These are phyloP conservation scores for Diabrotica balteata DNA, from an alignment of 2,888 invertebrate species.

Conservation along the genomic window DNA sequence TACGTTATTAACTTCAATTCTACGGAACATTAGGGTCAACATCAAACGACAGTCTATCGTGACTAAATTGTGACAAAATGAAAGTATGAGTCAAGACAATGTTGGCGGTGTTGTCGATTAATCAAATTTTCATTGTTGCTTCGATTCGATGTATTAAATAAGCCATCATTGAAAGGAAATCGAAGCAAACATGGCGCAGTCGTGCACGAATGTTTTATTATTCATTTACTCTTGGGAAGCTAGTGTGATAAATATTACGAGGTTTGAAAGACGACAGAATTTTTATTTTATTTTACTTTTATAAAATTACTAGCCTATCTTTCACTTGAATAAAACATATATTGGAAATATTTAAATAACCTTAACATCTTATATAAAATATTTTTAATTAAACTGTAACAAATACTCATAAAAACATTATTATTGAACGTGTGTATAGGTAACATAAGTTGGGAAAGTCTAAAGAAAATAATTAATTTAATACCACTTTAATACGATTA, in stretches of 20 bases:
- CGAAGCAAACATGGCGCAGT: conserved; percentile 4
- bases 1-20: not conserved
- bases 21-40: not conserved
- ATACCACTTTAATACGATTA: too few relatives aligned
- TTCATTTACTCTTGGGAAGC: conserved; percentile 7
- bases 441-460: too few relatives aligned
- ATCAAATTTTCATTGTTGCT: conserved; percentile 29
- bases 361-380: too few relatives aligned
- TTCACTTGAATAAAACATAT: too few relatives aligned
- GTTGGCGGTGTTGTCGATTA: conserved; percentile 20
- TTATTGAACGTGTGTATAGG: too few relatives aligned
- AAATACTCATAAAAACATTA: too few relatives aligned
- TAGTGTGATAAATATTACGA: conserved; percentile 4
- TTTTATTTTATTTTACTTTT: too few relatives aligned
- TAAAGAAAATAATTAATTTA: too few relatives aligned
- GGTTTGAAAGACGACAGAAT: not conserved
- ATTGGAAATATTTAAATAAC: too few relatives aligned
- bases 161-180: conserved; percentile 23
- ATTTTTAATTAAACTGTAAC: too few relatives aligned
- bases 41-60: conserved; percentile 9
- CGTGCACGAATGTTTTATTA: conserved; percentile 10
- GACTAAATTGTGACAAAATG: conserved; percentile 7
- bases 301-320: too few relatives aligned
- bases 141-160: conserved; percentile 23
- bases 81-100: conserved; percentile 6